These are phyloP conservation scores for Graptemys geographica DNA, from an alignment of 2,797 vertebrate species.

Conservation along the genomic window DNA sequence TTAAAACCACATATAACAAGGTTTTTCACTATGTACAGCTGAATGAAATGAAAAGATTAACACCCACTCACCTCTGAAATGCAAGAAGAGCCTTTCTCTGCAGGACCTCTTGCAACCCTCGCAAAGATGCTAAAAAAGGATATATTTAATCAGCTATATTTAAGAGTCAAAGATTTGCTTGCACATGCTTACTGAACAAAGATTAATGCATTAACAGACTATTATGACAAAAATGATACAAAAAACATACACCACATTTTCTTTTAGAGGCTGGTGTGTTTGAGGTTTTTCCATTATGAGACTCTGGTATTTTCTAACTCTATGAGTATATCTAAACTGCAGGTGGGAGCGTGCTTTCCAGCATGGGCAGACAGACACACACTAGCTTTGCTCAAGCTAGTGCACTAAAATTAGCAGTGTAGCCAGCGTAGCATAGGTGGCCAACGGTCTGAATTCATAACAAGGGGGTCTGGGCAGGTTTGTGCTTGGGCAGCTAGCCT, in stretches of 20 bases:
- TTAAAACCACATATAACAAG: constrained; percentile 53
- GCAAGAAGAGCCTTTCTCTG: constrained; percentile 97
- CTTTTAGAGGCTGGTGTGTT: background rate
- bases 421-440: background rate
- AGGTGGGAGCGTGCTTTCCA: background rate
- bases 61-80: constrained; percentile 93
- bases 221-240: background rate
- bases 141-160: constrained; percentile 65
- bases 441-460: background rate
- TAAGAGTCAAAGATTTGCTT: constrained; percentile 33
- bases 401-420: background rate
- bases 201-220: background rate
- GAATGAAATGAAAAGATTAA: constrained; percentile 74
- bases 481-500: background rate
- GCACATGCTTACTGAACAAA: background rate
- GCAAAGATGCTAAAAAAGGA: constrained; percentile 89
- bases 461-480: background rate
- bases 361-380: background rate
- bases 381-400: background rate
- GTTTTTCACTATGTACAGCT: constrained; percentile 59
- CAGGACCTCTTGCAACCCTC: constrained; percentile 95
- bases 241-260: background rate
- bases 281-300: background rate
- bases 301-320: background rate
- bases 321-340: background rate